Percentiles rank a stretch among this genome's conserved stretches.
These are phyloP conservation scores for Drosophila insularis DNA, from an alignment of 1,140 invertebrate species.

Conservation along the genomic window DNA sequence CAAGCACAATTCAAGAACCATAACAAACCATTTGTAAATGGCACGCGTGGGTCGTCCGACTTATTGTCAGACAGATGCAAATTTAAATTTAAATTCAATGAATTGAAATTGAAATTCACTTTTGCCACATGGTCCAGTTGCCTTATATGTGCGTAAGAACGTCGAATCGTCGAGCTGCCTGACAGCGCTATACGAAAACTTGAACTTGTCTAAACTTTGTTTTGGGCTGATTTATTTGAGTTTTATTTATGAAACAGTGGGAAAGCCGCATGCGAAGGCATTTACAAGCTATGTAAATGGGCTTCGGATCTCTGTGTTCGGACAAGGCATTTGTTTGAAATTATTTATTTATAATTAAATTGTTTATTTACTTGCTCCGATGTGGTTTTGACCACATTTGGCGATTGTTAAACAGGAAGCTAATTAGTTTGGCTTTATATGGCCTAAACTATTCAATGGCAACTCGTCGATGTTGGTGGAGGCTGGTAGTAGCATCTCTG, in stretches of 20 bases:
- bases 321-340: slow-evolving; percentile 64
- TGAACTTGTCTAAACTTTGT: slow-evolving; percentile 62
- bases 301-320: slow-evolving; percentile 41
- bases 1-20: slow-evolving; percentile 59
- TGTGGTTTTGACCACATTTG: slow-evolving; percentile 65
- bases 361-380: slow-evolving; percentile 59
- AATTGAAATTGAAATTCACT: slow-evolving; percentile 57
- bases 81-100: slow-evolving; percentile 40
- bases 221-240: slow-evolving; percentile 64
- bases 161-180: slow-evolving; percentile 15
- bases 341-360: slow-evolving; percentile 81
- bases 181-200: slow-evolving; percentile 45
- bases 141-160: slow-evolving; percentile 51
- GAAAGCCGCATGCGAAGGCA: slow-evolving; percentile 22
- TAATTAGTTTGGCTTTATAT: slow-evolving; percentile 73
- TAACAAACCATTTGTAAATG: slow-evolving; percentile 79
- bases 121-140: slow-evolving; percentile 67
- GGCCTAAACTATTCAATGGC: slow-evolving; percentile 70
- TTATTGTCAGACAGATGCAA: slow-evolving; percentile 36
- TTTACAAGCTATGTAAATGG: slow-evolving; percentile 77
- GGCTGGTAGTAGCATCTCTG: slow-evolving; percentile 36
- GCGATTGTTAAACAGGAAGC: slow-evolving; percentile 57
- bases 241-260: slow-evolving; percentile 50
- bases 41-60: slow-evolving; percentile 63
- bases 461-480: slow-evolving; percentile 22